Conservation (phyloP, 2,113 vertebrate species). For the Aldabrachelys gigantea region DNA sequence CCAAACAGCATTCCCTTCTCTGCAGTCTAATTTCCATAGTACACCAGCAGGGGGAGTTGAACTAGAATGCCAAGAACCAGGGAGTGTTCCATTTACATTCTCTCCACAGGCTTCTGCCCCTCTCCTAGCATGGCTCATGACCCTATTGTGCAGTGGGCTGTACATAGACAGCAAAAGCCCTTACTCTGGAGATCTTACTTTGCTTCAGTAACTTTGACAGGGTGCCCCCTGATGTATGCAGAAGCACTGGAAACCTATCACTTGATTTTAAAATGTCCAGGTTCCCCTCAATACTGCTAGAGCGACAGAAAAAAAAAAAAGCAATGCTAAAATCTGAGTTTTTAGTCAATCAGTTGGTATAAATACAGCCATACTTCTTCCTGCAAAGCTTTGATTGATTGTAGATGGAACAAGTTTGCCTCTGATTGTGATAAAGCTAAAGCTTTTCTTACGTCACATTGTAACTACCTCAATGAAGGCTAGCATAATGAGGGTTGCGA, state of each 20-base stretch:
- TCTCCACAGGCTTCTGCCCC: not conserved
- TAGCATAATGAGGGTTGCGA: not conserved
- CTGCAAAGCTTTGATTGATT: not conserved
- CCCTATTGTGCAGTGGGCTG: fast-evolving
- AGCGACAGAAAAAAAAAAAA: fast-evolving
- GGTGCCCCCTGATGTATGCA: fast-evolving
- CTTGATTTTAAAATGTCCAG: not conserved
- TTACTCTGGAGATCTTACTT: not conserved
- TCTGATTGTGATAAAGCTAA: not conserved
- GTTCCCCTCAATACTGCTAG: not conserved
- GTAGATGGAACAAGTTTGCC: not conserved
- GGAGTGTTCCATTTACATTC: fast-evolving
- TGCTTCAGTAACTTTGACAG: not conserved
- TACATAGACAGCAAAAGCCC: fast-evolving
- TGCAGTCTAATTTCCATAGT: not conserved
- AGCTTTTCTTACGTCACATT: not conserved
- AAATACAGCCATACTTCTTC: not conserved
- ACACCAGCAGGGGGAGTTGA: slow-evolving; percentile 49
- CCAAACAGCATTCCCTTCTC: not conserved
- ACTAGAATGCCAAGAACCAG: not conserved
- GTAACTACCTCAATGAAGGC: not conserved
- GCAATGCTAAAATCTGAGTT: not conserved
- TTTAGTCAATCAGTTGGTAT: not conserved
- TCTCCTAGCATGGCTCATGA: not conserved
- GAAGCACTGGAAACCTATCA: fast-evolving